Conservation (phyloP, 2,888 invertebrate genomes). For the Poecilus cupreus region DNA sequence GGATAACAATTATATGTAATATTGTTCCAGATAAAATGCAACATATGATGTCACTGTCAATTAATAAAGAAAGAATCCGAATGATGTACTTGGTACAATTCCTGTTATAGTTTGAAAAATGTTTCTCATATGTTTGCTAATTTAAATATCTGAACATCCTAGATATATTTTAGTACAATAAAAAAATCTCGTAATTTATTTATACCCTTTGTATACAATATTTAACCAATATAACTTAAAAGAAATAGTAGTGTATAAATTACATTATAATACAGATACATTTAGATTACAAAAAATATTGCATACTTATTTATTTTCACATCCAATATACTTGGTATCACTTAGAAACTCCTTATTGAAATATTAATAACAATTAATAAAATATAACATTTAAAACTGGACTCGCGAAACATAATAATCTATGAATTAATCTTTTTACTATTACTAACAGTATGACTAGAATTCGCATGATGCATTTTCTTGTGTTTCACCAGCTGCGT, state of each 20-base stretch:
- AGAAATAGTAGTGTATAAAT: background rate
- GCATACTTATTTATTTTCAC: background rate
- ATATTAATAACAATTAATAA: background rate
- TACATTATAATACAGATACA: no score
- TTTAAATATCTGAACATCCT: background rate
- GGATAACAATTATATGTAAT: no score
- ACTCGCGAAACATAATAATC: no score
- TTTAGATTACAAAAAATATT: background rate
- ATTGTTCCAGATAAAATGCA: no score
- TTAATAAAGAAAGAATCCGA: no score
- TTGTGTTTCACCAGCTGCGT: conserved; percentile 49
- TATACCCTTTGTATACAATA: background rate
- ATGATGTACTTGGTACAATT: no score
- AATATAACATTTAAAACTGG: conserved; percentile 7
- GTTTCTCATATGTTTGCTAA: no score
- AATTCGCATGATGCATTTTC: conserved; percentile 45
- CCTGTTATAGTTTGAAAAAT: no score
- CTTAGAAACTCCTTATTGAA: no score
- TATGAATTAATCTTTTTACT: background rate
- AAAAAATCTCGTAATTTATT: background rate
- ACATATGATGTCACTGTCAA: no score
- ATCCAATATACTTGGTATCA: background rate
- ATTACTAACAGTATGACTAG: background rate
- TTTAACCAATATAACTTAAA: background rate
- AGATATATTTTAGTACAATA: background rate